phyloP scores from a whole-genome alignment of 2,888 invertebrate genomes.

The Timandra comae region DNA sequence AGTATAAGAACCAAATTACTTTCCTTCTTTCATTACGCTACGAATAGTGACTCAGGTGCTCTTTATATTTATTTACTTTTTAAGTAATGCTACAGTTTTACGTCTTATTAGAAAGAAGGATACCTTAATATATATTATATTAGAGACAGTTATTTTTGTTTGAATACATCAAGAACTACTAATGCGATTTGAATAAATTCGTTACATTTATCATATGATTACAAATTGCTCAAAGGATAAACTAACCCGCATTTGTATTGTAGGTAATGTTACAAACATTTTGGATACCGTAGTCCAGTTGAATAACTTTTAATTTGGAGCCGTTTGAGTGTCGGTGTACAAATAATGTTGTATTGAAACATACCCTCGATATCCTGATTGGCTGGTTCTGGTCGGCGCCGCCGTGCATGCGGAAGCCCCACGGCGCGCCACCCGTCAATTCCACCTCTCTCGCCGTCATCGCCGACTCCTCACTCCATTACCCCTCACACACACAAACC shows the following conservation, averaged over 20 bases:
- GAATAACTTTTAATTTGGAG: background rate
- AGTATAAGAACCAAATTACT: conserved; percentile 29
- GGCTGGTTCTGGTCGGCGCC: conserved; percentile 87
- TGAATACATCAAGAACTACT: too few relatives aligned
- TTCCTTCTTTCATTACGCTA: conserved; percentile 24
- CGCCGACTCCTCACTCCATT: conserved; percentile 52
- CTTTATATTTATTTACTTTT: too few relatives aligned
- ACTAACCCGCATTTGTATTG: too few relatives aligned
- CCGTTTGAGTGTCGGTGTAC: background rate
- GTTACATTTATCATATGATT: too few relatives aligned
- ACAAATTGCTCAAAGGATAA: too few relatives aligned
- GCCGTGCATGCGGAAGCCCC: conserved; percentile 93
- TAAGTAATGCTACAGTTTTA: too few relatives aligned
- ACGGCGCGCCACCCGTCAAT: conserved; percentile 88
- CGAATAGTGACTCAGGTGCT: conserved; percentile 13
- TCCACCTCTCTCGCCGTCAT: conserved; percentile 85
- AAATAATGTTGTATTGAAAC: conserved; percentile 39
- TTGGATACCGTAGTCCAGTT: background rate
- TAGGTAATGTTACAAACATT: background rate
- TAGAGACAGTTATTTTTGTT: too few relatives aligned
- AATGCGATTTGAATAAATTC: too few relatives aligned
- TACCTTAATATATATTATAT: too few relatives aligned
- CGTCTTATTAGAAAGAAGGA: too few relatives aligned
- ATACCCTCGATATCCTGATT: conserved; percentile 87
- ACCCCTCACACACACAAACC: conserved; percentile 30